Conservation (phyloP, 2,888 invertebrate species). For the Automeris io region DNA sequence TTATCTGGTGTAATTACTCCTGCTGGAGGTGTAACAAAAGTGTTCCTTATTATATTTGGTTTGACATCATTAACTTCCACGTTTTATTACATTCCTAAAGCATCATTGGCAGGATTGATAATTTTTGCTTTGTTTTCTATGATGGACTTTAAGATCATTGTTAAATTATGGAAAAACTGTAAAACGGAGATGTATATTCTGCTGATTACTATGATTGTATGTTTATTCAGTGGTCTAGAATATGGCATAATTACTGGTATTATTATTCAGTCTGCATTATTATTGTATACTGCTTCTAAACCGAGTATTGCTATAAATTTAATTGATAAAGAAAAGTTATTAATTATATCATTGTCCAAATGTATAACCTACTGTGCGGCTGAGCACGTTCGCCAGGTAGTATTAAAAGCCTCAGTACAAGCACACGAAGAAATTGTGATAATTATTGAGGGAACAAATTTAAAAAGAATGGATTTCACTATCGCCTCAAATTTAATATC, state of each 20-base stretch:
- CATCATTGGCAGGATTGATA: conserved; percentile 91
- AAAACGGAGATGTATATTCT: conserved; percentile 69
- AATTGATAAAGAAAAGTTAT: conserved; percentile 34
- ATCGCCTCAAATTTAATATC: conserved; percentile 54
- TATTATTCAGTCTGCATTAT: conserved; percentile 42
- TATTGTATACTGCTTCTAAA: conserved; percentile 49
- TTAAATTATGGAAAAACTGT: conserved; percentile 86
- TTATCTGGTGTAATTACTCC: conserved; percentile 93
- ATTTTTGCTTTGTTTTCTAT: conserved; percentile 92
- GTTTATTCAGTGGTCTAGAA: conserved; percentile 49
- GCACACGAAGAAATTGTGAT: conserved; percentile 27
- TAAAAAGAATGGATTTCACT: conserved; percentile 53
- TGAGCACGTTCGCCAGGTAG: conserved; percentile 43
- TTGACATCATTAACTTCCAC: conserved; percentile 87
- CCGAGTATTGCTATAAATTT: conserved; percentile 37
- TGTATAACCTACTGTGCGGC: conserved; percentile 56
- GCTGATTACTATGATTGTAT: conserved; percentile 37
- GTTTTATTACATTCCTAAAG: conserved; percentile 91
- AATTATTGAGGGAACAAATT: conserved; percentile 47
- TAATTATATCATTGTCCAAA: conserved; percentile 41
- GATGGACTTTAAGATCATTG: conserved; percentile 81
- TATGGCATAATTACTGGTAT: conserved; percentile 59
- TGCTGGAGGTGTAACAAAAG: conserved; percentile 87
- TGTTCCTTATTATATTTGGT: conserved; percentile 84
- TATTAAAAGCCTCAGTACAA: conserved; percentile 31